Conservation (phyloP, 2,888 invertebrate species). For the Pseudolycoriella hygida region DNA sequence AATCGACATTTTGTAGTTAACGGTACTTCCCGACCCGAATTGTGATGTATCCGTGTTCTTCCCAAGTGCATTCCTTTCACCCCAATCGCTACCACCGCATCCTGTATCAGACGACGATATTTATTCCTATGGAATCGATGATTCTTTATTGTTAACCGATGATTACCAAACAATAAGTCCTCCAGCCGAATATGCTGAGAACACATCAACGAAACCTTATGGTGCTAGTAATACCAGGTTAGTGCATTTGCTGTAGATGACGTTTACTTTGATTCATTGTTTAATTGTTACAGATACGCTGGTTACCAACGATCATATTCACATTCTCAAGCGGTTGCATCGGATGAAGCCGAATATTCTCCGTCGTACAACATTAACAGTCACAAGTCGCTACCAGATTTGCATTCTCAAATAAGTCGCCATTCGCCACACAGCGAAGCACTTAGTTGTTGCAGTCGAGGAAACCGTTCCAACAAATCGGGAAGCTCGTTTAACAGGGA, state of each 20-base stretch:
- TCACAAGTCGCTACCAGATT: slow-evolving; percentile 70
- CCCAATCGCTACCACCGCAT: slow-evolving; percentile 20
- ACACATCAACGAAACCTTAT: slow-evolving; percentile 13
- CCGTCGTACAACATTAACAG: slow-evolving; percentile 39
- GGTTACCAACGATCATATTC: slow-evolving; percentile 38
- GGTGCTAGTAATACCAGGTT: not conserved
- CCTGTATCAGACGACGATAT: slow-evolving; percentile 18
- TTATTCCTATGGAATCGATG: slow-evolving; percentile 21
- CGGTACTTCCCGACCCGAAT: slow-evolving; percentile 15
- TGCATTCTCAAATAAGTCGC: slow-evolving; percentile 41
- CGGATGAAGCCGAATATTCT: slow-evolving; percentile 30
- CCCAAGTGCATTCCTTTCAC: slow-evolving; percentile 25
- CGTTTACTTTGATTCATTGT: too few relatives aligned
- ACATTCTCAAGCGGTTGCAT: slow-evolving; percentile 41
- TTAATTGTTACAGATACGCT: not conserved
- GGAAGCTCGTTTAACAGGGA: slow-evolving; percentile 54
- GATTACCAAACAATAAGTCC: slow-evolving; percentile 45
- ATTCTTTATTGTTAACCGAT: slow-evolving; percentile 28
- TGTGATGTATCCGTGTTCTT: slow-evolving; percentile 15
- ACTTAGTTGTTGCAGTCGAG: slow-evolving; percentile 28
- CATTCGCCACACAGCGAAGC: slow-evolving; percentile 30
- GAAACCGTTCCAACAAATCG: slow-evolving; percentile 29
- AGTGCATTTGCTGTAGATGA: too few relatives aligned
- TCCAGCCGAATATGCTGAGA: slow-evolving; percentile 48
- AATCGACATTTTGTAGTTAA: slow-evolving; percentile 11